A percentile compares a stretch with the other conserved stretches of the same genome.
These are phyloP conservation scores for Parauchenoglanis punctatus DNA, from an alignment of 2,797 vertebrate species.

Conservation along the genomic window DNA sequence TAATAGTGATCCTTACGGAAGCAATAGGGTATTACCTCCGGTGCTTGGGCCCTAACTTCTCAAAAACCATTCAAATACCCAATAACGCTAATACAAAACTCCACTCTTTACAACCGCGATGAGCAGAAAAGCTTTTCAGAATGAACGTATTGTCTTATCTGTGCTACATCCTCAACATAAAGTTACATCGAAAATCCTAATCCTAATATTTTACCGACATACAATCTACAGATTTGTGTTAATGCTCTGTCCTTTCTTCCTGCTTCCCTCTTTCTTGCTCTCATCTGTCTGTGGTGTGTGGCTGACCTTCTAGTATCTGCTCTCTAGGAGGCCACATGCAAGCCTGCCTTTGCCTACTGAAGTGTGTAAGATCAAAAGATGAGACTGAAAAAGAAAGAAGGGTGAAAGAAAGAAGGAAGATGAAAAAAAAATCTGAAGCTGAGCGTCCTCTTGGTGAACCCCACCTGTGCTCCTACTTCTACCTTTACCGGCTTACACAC, in stretches of 20 bases:
- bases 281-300: neutral
- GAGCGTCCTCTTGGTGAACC: slow-evolving; percentile 25
- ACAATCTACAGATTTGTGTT: neutral
- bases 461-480: slow-evolving; percentile 9
- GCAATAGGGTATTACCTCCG: too few relatives aligned
- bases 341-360: slow-evolving; percentile 21
- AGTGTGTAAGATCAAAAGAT: slow-evolving; percentile 41
- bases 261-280: neutral
- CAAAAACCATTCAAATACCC: neutral
- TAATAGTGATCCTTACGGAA: too few relatives aligned
- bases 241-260: neutral
- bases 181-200: neutral
- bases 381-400: slow-evolving; percentile 21
- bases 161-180: neutral
- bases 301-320: slow-evolving; percentile 17
- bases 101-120: neutral
- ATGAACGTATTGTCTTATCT: neutral
- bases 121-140: neutral
- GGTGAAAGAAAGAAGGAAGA: slow-evolving; percentile 21
- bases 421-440: neutral
- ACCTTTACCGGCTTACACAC: slow-evolving; percentile 2
- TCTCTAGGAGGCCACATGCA: slow-evolving; percentile 9
- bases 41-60: too few relatives aligned
- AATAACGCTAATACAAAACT: neutral
- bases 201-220: neutral